These are phyloP conservation scores for Phytoseiulus persimilis DNA, from an alignment of 2,888 invertebrate species.

Conservation along the genomic window DNA sequence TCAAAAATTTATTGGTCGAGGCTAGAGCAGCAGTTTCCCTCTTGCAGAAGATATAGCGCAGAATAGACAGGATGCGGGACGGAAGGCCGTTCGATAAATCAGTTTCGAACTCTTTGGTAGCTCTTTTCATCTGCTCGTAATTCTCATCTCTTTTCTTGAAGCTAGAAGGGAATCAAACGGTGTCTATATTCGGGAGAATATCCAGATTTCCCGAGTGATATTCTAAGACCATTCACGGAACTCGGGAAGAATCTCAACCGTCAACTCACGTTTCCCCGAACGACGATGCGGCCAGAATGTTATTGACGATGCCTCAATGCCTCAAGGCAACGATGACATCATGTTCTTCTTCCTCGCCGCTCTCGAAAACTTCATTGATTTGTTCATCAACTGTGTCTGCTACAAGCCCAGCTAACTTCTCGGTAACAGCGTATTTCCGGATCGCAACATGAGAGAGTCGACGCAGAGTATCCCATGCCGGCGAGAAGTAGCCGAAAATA, in stretches of 20 bases:
- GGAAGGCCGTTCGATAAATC: not conserved
- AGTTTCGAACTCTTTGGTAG: not conserved
- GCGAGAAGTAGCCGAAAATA: not conserved
- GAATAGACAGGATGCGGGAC: not conserved
- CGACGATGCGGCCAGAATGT: not conserved
- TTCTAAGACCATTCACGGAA: too few species aligned
- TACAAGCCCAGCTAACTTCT: not conserved
- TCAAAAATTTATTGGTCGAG: not conserved
- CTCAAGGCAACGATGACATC: not conserved
- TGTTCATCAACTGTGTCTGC: not conserved
- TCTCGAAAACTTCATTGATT: not conserved
- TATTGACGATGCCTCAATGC: not conserved
- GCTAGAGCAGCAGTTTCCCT: not conserved
- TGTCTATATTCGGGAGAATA: too few species aligned
- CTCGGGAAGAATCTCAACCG: too few species aligned
- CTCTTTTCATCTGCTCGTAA: not conserved
- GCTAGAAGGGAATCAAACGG: not conserved
- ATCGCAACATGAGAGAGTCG: not conserved
- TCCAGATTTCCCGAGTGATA: too few species aligned
- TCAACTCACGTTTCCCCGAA: not conserved
- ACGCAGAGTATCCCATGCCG: slow-evolving; percentile 16
- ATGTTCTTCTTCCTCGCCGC: not conserved
- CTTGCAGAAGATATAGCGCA: not conserved
- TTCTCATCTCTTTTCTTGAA: not conserved
- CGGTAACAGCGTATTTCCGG: not conserved